Evolutionary conservation across 1,140 invertebrate species (phyloP).

Genomic region (Caenorhabditis tropicalis): DNA sequence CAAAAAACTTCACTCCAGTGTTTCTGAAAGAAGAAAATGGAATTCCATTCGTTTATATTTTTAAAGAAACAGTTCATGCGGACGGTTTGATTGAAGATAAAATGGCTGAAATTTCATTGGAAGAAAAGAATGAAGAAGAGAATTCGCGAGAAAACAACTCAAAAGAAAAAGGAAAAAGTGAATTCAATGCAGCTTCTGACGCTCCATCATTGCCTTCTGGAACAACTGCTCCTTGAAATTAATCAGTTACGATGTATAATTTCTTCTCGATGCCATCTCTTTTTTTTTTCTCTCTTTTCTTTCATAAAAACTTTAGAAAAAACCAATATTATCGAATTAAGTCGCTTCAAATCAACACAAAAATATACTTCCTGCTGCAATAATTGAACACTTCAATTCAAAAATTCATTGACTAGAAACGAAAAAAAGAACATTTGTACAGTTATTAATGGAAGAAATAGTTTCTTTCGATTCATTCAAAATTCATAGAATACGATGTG

Average conservation of each 20-base stretch:
- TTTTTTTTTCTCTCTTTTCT: too few species aligned
- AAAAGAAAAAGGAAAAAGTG: not conserved
- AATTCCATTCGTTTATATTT: slow-evolving; percentile 29
- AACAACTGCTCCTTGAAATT: not conserved
- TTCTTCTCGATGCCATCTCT: too few species aligned
- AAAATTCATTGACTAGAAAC: not conserved
- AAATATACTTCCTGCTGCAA: too few species aligned
- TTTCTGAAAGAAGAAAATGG: slow-evolving; percentile 17
- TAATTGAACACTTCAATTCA: too few species aligned
- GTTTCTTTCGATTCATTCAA: not conserved
- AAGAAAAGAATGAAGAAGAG: not conserved
- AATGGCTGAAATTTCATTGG: not conserved
- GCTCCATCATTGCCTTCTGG: not conserved
- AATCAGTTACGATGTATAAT: too few species aligned
- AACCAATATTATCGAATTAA: too few species aligned
- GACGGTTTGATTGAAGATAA: not conserved
- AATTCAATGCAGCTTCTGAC: too few species aligned
- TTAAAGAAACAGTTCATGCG: slow-evolving; percentile 8
- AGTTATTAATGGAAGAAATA: not conserved
- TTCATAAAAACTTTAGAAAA: too few species aligned
- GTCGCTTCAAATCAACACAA: too few species aligned
- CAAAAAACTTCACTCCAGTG: slow-evolving; percentile 9
- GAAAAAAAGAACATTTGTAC: not conserved
- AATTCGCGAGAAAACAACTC: not conserved
- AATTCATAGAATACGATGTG: not conserved